These are phyloP conservation scores for Cossypha polioptera DNA, from an alignment of 2,797 vertebrate species.

Conservation along the genomic window DNA sequence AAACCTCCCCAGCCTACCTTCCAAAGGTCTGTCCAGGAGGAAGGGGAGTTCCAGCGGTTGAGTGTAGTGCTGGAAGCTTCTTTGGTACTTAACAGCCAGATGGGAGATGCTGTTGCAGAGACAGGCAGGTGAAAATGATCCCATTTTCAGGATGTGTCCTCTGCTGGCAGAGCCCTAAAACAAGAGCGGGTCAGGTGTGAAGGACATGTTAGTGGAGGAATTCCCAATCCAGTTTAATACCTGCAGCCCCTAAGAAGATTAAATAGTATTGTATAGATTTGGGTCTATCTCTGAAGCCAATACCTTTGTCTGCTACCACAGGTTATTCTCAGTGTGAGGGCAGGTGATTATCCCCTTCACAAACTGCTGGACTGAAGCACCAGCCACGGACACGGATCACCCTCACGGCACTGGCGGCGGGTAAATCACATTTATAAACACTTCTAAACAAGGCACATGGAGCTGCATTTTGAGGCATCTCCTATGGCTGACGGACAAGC, in stretches of 20 bases:
- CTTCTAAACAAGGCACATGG: accelerated
- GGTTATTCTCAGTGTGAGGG: conserved; percentile 1
- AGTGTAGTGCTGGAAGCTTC: neutral
- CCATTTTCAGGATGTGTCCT: conserved; percentile 57
- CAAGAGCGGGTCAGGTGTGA: conserved; percentile 73
- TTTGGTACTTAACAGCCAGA: conserved; percentile 1
- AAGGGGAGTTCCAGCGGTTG: neutral
- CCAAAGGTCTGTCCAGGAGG: conserved; percentile 7
- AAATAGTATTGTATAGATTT: conserved; percentile 71
- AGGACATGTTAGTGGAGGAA: conserved; percentile 82
- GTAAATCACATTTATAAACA: neutral
- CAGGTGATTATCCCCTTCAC: neutral
- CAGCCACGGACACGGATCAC: accelerated
- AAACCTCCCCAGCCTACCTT: conserved; percentile 65
- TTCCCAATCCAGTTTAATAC: conserved; percentile 88
- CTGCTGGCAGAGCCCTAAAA: conserved; percentile 45
- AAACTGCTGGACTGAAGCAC: neutral
- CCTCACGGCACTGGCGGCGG: accelerated
- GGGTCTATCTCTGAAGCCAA: conserved; percentile 68
- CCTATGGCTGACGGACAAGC: accelerated
- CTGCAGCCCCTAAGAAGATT: conserved; percentile 90
- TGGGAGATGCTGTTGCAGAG: conserved; percentile 70
- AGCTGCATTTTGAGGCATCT: neutral
- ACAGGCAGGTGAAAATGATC: conserved; percentile 60
- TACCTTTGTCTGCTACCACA: conserved; percentile 17